Evolutionary conservation across 92 coral and sea anemone genomes (phyloP).

Genomic region (Heteractis magnifica): DNA sequence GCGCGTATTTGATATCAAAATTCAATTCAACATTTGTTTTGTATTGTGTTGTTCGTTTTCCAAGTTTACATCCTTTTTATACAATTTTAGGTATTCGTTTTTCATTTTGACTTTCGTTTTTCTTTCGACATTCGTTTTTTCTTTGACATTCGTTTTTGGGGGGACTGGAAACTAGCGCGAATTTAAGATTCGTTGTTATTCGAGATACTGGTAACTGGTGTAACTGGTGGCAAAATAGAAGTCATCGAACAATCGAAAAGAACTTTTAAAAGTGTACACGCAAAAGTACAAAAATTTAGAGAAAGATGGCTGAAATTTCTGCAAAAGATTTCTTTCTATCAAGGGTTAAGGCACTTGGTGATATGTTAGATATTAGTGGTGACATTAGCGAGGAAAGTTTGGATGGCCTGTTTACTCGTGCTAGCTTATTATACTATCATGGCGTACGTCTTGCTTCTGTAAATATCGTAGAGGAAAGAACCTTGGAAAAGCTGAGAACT

Average conservation of each 20-base stretch:
- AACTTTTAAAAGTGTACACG: too few species aligned
- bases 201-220: not conserved
- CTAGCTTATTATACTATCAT: conserved; percentile 21
- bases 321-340: not conserved
- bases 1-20: not conserved
- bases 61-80: too few species aligned
- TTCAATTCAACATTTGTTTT: not conserved
- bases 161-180: conserved; percentile 8
- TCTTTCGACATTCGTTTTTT: not conserved
- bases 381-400: conserved; percentile 10
- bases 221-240: not conserved
- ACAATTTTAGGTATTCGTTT: not conserved
- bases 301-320: not conserved
- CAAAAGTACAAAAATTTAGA: not conserved
- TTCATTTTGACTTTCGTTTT: not conserved
- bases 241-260: not conserved
- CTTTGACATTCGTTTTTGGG: not conserved
- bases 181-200: not conserved
- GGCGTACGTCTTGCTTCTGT: conserved; percentile 28
- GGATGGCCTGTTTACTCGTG: conserved; percentile 13
- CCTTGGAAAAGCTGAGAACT: conserved; percentile 2
- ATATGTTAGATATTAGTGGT: not conserved
- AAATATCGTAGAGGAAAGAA: conserved; percentile 10
- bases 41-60: not conserved
- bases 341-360: not conserved